Evolutionary conservation across 1,140 invertebrate genomes (phyloP), one percentile per base, ranked within the genome.

Genomic region (Colletes latitarsis): DNA sequence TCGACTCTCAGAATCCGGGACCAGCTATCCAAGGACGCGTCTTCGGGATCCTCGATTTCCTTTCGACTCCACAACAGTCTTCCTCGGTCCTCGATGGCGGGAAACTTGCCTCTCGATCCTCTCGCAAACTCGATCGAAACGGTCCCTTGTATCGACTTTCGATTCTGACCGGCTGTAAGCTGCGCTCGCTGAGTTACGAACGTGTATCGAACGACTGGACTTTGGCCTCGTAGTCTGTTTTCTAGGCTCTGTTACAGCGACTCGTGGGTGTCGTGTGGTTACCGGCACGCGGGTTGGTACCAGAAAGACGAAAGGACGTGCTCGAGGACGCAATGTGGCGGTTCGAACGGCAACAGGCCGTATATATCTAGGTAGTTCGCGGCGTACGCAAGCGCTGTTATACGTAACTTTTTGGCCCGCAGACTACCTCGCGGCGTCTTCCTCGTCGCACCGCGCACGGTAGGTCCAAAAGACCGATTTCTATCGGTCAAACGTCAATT

Each of bases 291-390:
- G 53, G 70, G 30, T 12, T 19, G 43, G 43, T 72, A 46, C 19
- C 49, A 46, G 64, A 46, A 81, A 85, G 58, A 82, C 75, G 73
- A 69, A 68, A 67, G 69, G 63, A 62, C 57, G 66, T 77, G 62
- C 71, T 86, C 84, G 83, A 75, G 82, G 55, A 79, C 68, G 80
- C 83, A 83, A 86, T 86, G 81, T 83, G 81, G 74, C 72, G 80
- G 43, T 52, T 66, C 68, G 80, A 58, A 46, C 68, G 53, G 53
- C 63, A 30, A 72, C 21, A 55, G 76, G 76, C 68, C 73, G 30
- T 30, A 30, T 30, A 30, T 30, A 71, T 80, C 85, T 86, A 86
- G 85, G 82, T 86, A 86, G 67, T 75, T 77, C 17, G 19, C 17
- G 30, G 39, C 55, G 57, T 46, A 75, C 72, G 80, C 82, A 46